Evolutionary conservation across 1,140 invertebrate species (phyloP).

Genomic region (Hylaeus volcanicus): DNA sequence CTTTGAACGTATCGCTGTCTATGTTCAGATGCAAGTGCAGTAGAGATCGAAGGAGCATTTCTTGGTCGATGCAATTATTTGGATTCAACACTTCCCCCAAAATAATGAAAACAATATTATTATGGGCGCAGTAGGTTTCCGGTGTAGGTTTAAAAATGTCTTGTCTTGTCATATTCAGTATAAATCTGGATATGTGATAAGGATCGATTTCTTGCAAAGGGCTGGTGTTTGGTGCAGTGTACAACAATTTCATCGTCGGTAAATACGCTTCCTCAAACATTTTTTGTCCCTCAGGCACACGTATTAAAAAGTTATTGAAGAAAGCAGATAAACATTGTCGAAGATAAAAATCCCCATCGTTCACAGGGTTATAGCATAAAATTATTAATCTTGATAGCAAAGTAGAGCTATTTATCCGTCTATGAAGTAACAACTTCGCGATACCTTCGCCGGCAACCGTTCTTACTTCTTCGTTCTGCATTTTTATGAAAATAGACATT

Average conservation of each 20-base stretch:
- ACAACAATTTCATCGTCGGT: constrained; percentile 85
- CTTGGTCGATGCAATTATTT: constrained; percentile 60
- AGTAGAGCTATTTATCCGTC: constrained; percentile 71
- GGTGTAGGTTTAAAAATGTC: constrained; percentile 20
- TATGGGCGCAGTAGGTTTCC: constrained; percentile 67
- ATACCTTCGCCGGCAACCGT: constrained; percentile 73
- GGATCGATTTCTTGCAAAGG: constrained; percentile 86
- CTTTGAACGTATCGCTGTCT: constrained; percentile 60
- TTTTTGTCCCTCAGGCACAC: constrained; percentile 80
- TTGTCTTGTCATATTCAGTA: constrained; percentile 67
- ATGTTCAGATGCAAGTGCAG: constrained; percentile 70
- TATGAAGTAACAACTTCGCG: constrained; percentile 76
- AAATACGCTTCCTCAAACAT: constrained; percentile 85
- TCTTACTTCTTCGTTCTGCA: constrained; percentile 71
- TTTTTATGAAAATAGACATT: constrained; percentile 55
- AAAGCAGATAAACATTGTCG: constrained; percentile 82
- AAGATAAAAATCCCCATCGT: constrained; percentile 80
- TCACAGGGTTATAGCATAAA: constrained; percentile 83
- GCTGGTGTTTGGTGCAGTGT: constrained; percentile 86
- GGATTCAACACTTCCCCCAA: constrained; percentile 70
- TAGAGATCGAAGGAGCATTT: constrained; percentile 69
- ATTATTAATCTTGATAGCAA: constrained; percentile 83
- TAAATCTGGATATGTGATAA: constrained; percentile 79
- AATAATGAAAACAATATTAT: constrained; percentile 73
- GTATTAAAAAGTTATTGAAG: constrained; percentile 82